A percentile compares a stretch with the other conserved stretches of the same genome.
phyloP scores from a whole-genome alignment of 2,797 vertebrate genomes.

The Schizopygopsis malacanthus region DNA sequence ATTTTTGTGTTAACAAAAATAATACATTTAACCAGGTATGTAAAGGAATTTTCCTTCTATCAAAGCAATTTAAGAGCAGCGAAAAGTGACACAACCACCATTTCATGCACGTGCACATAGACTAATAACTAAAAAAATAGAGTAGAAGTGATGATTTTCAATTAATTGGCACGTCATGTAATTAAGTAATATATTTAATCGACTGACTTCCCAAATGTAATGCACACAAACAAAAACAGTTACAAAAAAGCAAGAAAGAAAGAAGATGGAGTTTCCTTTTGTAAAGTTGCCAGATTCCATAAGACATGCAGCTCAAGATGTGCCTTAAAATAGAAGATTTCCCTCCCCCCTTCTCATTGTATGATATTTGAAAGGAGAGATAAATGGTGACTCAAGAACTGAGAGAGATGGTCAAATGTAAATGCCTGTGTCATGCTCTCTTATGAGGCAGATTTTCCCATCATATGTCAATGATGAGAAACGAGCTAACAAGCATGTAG shows the following conservation, averaged over 20 bases:
- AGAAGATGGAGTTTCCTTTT: constrained; percentile 36
- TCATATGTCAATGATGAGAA: neutral
- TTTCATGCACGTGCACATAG: neutral
- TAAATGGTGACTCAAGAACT: constrained; percentile 26
- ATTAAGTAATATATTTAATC: neutral
- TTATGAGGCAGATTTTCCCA: constrained; percentile 11
- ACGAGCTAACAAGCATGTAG: neutral
- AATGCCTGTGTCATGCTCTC: constrained; percentile 19
- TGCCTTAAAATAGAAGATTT: constrained; percentile 49
- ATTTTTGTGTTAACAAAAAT: neutral
- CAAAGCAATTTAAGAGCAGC: neutral
- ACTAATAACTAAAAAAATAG: neutral
- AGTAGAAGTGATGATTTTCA: neutral
- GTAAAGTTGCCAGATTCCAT: constrained; percentile 50
- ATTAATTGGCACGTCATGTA: neutral
- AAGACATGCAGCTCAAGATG: constrained; percentile 50
- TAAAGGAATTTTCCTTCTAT: neutral
- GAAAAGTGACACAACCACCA: neutral
- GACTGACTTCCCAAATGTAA: neutral
- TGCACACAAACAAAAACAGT: neutral
- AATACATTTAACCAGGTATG: neutral
- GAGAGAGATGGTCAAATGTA: constrained; percentile 19
- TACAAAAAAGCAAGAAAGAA: neutral
- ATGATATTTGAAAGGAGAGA: constrained; percentile 42
- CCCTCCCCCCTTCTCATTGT: constrained; percentile 19